These are phyloP conservation scores for Porites evermanni DNA, from an alignment of 92 coral and sea anemone genomes.

Conservation along the genomic window DNA sequence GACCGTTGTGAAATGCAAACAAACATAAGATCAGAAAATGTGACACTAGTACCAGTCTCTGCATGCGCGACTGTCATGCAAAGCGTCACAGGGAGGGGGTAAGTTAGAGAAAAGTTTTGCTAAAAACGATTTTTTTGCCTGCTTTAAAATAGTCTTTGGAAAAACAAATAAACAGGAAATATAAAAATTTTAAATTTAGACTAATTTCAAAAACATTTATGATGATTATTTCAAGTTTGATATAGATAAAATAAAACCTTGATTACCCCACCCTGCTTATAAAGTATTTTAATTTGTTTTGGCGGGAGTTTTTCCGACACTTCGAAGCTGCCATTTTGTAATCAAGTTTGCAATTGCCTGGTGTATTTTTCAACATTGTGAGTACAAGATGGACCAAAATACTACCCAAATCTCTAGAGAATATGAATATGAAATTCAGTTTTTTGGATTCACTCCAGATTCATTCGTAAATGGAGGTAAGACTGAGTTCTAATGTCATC, in stretches of 20 bases:
- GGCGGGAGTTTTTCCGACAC: slow-evolving; percentile 56
- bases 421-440: slow-evolving; percentile 86
- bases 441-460: slow-evolving; percentile 97
- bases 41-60: slow-evolving; percentile 32
- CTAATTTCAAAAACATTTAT: background rate
- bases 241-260: background rate
- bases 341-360: background rate
- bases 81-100: background rate
- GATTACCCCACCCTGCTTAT: slow-evolving; percentile 8
- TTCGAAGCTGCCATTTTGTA: background rate
- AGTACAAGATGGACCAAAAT: slow-evolving; percentile 53
- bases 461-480: slow-evolving; percentile 97
- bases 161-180: background rate
- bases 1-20: slow-evolving; percentile 45
- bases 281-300: slow-evolving; percentile 2
- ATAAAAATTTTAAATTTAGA: too few species aligned
- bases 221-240: too few species aligned
- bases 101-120: background rate
- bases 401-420: slow-evolving; percentile 35
- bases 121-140: background rate
- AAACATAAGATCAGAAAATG: slow-evolving; percentile 8
- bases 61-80: background rate
- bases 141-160: background rate
- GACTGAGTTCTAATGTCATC: background rate
- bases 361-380: too few species aligned